Conservation (phyloP, 2,888 invertebrate species). For the Agonum fuliginosum region DNA sequence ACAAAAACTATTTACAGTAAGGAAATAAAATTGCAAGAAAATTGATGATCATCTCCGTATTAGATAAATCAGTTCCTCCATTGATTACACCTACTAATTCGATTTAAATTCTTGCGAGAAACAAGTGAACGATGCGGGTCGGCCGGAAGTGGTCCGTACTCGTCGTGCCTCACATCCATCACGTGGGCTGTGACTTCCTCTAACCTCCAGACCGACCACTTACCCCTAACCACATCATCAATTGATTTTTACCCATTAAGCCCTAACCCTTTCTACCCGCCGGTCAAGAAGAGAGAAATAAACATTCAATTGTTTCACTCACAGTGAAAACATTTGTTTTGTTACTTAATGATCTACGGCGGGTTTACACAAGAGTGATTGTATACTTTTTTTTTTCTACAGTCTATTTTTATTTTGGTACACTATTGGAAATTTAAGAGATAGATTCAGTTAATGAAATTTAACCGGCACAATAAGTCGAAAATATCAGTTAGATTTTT, state of each 20-base stretch:
- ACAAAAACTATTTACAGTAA: neutral
- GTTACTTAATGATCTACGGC: conserved; percentile 23
- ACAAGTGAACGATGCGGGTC: conserved; percentile 35
- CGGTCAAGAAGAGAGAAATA: conserved; percentile 23
- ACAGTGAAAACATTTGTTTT: conserved; percentile 54
- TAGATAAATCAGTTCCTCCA: conserved; percentile 23
- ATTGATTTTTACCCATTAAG: conserved; percentile 54
- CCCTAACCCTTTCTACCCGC: conserved; percentile 1
- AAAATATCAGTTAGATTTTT: no score
- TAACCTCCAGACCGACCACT: neutral
- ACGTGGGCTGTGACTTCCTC: conserved; percentile 6
- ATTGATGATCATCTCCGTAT: neutral
- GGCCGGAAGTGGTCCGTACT: conserved; percentile 28
- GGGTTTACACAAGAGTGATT: no score
- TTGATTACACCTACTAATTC: conserved; percentile 36
- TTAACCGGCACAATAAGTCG: no score
- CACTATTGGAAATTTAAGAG: no score
- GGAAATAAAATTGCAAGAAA: neutral
- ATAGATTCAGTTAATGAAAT: no score
- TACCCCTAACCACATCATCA: conserved; percentile 7
- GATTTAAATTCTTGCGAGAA: conserved; percentile 46
- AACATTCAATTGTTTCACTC: conserved; percentile 49
- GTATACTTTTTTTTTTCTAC: no score
- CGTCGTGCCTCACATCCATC: conserved; percentile 48
- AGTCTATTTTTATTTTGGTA: no score